phyloP scores from a whole-genome alignment of 2,888 invertebrate genomes.

The Tenthredo notha region DNA sequence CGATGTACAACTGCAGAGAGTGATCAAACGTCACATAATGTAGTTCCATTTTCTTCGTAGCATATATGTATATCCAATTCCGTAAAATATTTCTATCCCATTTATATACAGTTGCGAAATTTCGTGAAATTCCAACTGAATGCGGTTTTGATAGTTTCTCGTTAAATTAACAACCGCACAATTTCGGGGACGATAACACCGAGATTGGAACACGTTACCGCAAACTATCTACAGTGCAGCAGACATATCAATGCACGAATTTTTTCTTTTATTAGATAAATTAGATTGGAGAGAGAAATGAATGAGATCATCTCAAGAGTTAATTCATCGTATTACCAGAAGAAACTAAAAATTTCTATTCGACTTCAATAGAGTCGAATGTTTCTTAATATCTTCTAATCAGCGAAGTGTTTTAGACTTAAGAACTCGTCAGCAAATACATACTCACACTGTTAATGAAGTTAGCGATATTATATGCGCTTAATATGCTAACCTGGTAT shows the following conservation, averaged over 20 bases:
- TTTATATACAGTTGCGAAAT: too few species aligned
- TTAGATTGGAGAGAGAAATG: neutral
- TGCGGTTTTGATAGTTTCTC: neutral
- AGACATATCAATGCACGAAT: neutral
- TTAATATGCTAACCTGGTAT: neutral
- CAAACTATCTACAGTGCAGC: neutral
- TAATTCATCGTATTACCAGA: neutral
- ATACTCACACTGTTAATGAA: slow-evolving; percentile 8
- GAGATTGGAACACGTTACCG: neutral
- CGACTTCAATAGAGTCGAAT: neutral
- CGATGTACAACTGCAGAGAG: neutral
- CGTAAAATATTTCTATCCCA: too few species aligned
- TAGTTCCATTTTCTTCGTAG: too few species aligned
- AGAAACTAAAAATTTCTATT: neutral
- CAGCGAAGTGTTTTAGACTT: neutral
- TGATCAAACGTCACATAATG: neutral
- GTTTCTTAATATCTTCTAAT: slow-evolving; percentile 4
- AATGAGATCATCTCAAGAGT: neutral
- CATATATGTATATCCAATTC: too few species aligned
- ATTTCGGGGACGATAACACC: neutral
- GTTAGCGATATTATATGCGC: slow-evolving; percentile 32
- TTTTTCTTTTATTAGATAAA: neutral
- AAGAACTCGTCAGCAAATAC: slow-evolving; percentile 35
- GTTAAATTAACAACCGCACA: neutral
- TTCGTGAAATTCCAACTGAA: too few species aligned